A percentile compares a stretch with the other conserved stretches of the same genome.
These are phyloP conservation scores for Mustela nigripes DNA, from an alignment of 2,113 vertebrate species.

Conservation along the genomic window DNA sequence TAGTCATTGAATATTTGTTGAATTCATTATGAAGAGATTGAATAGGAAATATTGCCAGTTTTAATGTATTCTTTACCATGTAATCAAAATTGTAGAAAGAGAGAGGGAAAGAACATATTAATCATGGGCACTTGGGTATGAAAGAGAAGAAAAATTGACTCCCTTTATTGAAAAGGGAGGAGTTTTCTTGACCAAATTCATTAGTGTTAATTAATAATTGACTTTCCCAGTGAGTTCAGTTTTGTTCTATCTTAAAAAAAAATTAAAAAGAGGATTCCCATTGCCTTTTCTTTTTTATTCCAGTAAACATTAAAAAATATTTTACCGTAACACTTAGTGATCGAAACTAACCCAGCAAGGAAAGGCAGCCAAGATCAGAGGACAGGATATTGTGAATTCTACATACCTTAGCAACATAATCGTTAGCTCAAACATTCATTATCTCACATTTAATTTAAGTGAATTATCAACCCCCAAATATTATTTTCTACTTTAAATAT, in stretches of 20 bases:
- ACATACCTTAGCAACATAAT: background rate
- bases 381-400: background rate
- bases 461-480: background rate
- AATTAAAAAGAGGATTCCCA: background rate
- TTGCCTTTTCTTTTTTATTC: conserved; percentile 15
- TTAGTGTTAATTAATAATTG: conserved; percentile 42
- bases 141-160: conserved; percentile 27
- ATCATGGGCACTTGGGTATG: background rate
- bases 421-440: background rate
- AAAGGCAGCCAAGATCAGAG: background rate
- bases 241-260: background rate
- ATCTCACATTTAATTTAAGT: conserved; percentile 7
- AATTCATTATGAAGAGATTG: conserved; percentile 51
- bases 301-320: background rate
- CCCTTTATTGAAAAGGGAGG: background rate
- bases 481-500: background rate
- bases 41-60: background rate
- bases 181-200: conserved; percentile 41
- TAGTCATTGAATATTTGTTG: conserved; percentile 12
- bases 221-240: background rate
- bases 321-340: background rate
- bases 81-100: conserved; percentile 53
- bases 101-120: background rate
- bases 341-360: background rate
- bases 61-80: background rate